Evolutionary conservation across 2,797 vertebrate genomes (phyloP), one percentile per base, ranked within the genome.

Genomic region (Rhincodon typus): DNA sequence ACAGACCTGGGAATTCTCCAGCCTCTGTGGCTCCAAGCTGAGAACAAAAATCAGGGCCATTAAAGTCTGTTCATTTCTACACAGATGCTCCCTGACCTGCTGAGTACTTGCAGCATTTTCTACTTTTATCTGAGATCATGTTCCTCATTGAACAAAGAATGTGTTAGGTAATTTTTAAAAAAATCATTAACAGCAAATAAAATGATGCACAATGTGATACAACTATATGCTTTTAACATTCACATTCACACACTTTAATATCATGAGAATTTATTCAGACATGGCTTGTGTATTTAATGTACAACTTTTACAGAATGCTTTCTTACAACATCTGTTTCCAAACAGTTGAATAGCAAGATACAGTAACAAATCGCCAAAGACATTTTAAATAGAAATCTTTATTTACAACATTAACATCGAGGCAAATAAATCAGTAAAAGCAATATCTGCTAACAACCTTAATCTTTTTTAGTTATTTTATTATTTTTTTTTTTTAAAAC

Each of bases 311-410:
- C 94, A 95, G 94, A 95, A 95, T 95, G 94, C 94, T 95, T 95
- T 94, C 70, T 95, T 95, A 72, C 94, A 74, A 95, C 94, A 95
- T 95, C 94, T 50, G 94, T 95, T 77, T 95, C 94, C 70, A 95
- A 95, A 95, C 70, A 95, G 94, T 70, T 53, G 94, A 95, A 95
- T 95, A 95, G 70, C 94, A 95, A 95, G 94, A 95, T 95, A 95
- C 94, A 19, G 94, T 95, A 77, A 95, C 94, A 95, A 95, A 95
- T 95, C 30, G 94, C 46, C 95, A 97, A 95, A 96, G 96, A 97
- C 96, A 70, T 96, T 97, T 99, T 98, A 98, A 98, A 99, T 98
- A 99, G 98, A 98, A 99, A 98, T 98, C 98, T 99, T 98, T 99
- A 99, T 99, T 99, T 99, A 98, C 98, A 98, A 97, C 96, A 97